These are phyloP conservation scores for Takifugu bimaculatus DNA, from an alignment of 2,113 vertebrate genomes.

Conservation along the genomic window DNA sequence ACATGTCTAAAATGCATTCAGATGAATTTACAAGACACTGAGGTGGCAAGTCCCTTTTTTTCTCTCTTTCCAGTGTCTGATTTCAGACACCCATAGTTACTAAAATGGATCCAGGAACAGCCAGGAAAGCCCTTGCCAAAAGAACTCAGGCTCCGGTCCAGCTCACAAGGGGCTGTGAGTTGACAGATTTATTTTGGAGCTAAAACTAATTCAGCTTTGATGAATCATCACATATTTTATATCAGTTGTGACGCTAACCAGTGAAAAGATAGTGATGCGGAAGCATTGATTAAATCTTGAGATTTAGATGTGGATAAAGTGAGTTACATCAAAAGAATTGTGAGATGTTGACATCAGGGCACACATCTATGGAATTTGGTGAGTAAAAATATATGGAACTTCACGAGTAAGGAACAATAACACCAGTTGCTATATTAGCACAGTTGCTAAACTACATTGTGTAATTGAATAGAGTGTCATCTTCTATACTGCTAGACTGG, in stretches of 20 bases:
- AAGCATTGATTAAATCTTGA: neutral
- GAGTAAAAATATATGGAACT: no score
- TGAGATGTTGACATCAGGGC: no score
- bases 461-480: neutral
- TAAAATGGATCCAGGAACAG: neutral
- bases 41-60: neutral
- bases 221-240: neutral
- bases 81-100: neutral
- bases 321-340: neutral
- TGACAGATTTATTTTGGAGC: conserved; percentile 1
- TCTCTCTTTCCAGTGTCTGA: neutral
- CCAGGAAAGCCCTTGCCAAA: neutral
- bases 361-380: no score
- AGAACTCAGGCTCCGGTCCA: neutral
- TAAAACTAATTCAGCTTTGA: neutral
- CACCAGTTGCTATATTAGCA: neutral
- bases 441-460: neutral
- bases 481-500: neutral
- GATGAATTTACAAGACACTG: neutral
- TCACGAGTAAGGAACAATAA: no score
- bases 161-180: neutral
- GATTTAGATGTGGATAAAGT: neutral
- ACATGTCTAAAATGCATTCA: neutral
- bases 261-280: neutral
- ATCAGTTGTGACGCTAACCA: neutral